Evolutionary conservation across 2,797 vertebrate species (phyloP).

Genomic region (Chelmon rostratus): DNA sequence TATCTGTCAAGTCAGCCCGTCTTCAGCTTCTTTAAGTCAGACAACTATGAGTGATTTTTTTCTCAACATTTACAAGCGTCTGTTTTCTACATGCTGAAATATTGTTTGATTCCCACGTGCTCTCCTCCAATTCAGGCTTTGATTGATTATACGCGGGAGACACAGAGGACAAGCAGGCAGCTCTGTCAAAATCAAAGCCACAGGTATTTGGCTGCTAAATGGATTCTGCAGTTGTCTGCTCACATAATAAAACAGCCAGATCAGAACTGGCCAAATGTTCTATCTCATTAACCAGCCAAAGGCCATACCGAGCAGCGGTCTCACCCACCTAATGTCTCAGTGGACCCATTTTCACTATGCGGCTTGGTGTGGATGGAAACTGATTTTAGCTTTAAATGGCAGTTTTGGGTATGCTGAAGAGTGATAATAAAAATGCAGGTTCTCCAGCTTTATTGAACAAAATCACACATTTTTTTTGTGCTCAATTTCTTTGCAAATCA

Average conservation of each 20-base stretch:
- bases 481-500: neutral
- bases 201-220: conserved; percentile 76
- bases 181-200: conserved; percentile 69
- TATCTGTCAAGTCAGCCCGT: conserved; percentile 30
- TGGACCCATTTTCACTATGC: conserved; percentile 12
- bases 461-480: neutral
- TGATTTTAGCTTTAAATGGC: conserved; percentile 15
- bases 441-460: neutral
- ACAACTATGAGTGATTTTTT: neutral
- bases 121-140: conserved; percentile 29
- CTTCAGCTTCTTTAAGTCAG: conserved; percentile 11
- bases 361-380: conserved; percentile 24
- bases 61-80: conserved; percentile 19
- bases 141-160: conserved; percentile 55
- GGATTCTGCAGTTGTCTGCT: conserved; percentile 66
- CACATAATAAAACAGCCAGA: conserved; percentile 70
- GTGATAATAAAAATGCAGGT: neutral
- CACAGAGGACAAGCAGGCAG: conserved; percentile 32
- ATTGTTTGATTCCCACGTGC: conserved; percentile 10
- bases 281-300: conserved; percentile 74
- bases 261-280: conserved; percentile 73
- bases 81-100: neutral
- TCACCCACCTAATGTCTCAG: conserved; percentile 46
- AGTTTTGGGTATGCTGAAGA: neutral
- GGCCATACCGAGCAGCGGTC: conserved; percentile 58